Conservation (phyloP, 2,888 invertebrate species). For the Platerodrilus igneus region DNA sequence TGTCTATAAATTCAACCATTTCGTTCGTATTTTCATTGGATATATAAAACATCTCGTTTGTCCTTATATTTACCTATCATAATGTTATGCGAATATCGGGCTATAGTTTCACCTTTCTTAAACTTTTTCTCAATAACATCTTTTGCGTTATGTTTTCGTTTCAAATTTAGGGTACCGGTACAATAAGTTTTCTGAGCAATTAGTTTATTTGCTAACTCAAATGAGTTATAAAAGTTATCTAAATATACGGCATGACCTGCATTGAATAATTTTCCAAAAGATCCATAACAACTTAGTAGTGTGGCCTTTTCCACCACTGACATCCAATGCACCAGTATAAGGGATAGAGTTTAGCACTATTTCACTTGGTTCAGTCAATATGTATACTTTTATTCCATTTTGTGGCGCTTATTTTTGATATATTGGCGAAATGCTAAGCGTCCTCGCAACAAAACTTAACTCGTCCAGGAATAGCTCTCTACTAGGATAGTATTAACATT, state of each 20-base stretch:
- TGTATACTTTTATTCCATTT: conserved; percentile 32
- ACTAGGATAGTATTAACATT: conserved; percentile 19
- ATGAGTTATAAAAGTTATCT: conserved; percentile 1
- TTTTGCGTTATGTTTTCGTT: too few relatives aligned
- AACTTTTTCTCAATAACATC: conserved; percentile 23
- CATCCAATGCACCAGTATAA: conserved; percentile 28
- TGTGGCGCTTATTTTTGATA: too few relatives aligned
- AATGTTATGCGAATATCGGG: conserved; percentile 4
- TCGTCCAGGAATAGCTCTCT: conserved; percentile 25
- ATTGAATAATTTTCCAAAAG: conserved; percentile 23
- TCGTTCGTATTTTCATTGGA: conserved; percentile 23
- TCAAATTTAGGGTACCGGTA: conserved; percentile 23
- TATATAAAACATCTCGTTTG: conserved; percentile 23
- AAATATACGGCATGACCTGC: conserved; percentile 15
- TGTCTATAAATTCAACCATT: conserved; percentile 13
- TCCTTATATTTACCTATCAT: conserved; percentile 29
- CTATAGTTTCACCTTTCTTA: conserved; percentile 9
- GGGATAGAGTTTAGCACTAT: conserved; percentile 24
- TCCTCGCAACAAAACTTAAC: conserved; percentile 26
- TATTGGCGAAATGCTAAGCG: conserved; percentile 29
- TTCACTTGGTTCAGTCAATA: conserved; percentile 24
- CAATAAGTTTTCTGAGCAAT: conserved; percentile 4
- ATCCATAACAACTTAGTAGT: conserved; percentile 25
- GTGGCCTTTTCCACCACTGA: conserved; percentile 28
- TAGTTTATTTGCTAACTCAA: not conserved